Base-by-base conservation (phyloP, 1,140 invertebrate species). In the Ceratosolen solmsi region DNA sequence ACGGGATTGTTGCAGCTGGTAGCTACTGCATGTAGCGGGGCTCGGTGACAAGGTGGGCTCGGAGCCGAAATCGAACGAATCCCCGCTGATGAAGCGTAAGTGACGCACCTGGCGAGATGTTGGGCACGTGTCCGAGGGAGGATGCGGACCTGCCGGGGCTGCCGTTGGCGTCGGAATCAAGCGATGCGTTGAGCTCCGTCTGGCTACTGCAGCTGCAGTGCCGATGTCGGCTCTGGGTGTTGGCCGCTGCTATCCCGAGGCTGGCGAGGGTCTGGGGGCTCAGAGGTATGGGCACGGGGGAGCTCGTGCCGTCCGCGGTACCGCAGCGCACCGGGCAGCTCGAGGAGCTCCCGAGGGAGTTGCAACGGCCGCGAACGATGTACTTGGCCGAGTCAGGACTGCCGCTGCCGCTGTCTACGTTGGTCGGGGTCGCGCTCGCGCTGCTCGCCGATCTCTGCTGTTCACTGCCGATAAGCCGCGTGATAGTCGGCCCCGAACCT, bases 161-260 rank as follows among this genome's bases (percentile, higher is more conserved):
- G 3, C 83, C 84, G 1, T 80, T 70, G 8, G 85, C 81, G 5
- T 91, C 90, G 11, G 84, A 80, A 0, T 91, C 90, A 15, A 90
- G 27, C 0, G 89, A 91, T 58, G 82, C 85, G 7, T 94, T 93
- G 25, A 95, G 87, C 54, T 95, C 95, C 3, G 94, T 95, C 87
- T 95, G 94, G 86, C 95, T 95, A 73, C 94, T 94, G 86, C 94
- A 95, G 79, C 94, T 95, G 85, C 94, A 94, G 80, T 95, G 94
- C 46, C 92, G 86, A 46, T 90, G 86, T 73, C 83, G 88, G n/a
- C 87, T 84, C 73, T 89, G 87, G 1, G 82, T 51, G 36, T 82
- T 87, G 65, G 91, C 87, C 0, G 86, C 90, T 82, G 91, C 92
- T 74, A 94, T 90, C 3, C 94, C 94, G 36, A 95, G 88, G 87